These are phyloP conservation scores for Athrips mouffetella DNA, from an alignment of 2,888 invertebrate genomes.

Conservation along the genomic window DNA sequence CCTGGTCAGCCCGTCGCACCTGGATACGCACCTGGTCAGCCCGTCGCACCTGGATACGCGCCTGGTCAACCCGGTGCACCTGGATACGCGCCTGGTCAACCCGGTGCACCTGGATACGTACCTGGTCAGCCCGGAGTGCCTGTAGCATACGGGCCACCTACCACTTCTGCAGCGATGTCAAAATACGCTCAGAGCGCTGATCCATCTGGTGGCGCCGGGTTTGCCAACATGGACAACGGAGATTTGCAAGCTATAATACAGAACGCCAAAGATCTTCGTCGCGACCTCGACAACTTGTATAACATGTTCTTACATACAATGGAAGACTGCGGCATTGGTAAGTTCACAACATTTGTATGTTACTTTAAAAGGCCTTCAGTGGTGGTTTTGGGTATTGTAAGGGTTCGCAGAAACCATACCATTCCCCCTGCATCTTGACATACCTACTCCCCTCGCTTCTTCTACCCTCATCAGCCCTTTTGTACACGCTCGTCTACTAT, in stretches of 20 bases:
- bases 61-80: not conserved
- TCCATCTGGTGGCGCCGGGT: not conserved
- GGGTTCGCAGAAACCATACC: no score
- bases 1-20: not conserved
- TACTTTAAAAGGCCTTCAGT: no score
- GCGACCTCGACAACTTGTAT: conserved; percentile 6
- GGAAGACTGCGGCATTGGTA: conserved; percentile 7
- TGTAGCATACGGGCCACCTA: no score
- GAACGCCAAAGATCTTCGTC: conserved; percentile 4
- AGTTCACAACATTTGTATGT: not conserved
- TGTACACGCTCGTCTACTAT: no score
- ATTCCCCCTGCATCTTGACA: no score
- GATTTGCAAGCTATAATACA: not conserved
- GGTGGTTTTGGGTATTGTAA: no score
- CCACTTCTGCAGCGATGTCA: not conserved
- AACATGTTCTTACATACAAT: conserved; percentile 3
- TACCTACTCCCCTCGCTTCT: no score
- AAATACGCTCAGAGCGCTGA: not conserved
- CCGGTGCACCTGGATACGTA: not conserved
- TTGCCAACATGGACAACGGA: conserved; percentile 3
- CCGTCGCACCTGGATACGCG: not conserved
- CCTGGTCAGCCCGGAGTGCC: not conserved
- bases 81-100: not conserved
- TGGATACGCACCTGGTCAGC: not conserved
- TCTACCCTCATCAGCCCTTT: no score